phyloP scores from a whole-genome alignment of 2,797 vertebrate genomes.

The Lepus townsendii region DNA sequence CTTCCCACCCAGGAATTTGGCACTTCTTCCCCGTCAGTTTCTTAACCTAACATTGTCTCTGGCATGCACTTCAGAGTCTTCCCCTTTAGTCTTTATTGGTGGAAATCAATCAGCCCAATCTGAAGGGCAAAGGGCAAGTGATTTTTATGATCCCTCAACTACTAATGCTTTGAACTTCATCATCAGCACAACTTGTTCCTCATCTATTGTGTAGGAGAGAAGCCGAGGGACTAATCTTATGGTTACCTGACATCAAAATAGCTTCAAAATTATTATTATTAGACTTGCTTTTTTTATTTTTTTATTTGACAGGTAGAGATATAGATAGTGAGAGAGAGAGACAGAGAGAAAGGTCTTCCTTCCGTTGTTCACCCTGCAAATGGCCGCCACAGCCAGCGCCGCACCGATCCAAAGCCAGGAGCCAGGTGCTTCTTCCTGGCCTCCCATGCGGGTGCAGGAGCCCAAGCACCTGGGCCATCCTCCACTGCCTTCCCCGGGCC shows the following conservation, averaged over 20 bases:
- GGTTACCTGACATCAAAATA: not conserved
- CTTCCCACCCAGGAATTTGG: not conserved
- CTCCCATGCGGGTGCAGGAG: too few relatives aligned
- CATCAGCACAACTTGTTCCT: not conserved
- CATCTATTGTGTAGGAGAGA: not conserved
- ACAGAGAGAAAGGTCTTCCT: too few relatives aligned
- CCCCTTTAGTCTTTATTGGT: not conserved
- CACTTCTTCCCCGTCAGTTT: not conserved
- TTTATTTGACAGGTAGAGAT: too few relatives aligned
- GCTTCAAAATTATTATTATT: slow-evolving; percentile 20
- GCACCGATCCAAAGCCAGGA: too few relatives aligned
- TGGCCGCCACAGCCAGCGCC: too few relatives aligned
- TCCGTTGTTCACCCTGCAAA: too few relatives aligned
- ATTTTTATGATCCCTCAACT: not conserved
- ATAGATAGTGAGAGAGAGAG: too few relatives aligned
- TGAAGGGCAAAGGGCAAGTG: not conserved
- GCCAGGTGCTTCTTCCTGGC: too few relatives aligned
- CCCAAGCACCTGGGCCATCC: too few relatives aligned
- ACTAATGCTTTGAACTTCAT: not conserved
- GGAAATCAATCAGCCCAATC: slow-evolving; percentile 2
- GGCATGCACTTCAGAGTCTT: not conserved
- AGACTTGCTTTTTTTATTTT: not conserved
- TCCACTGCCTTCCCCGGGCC: too few relatives aligned
- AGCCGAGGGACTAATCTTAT: not conserved
- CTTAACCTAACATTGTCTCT: not conserved